phyloP scores from a whole-genome alignment of 1,140 invertebrate species.

The Dreissena polymorpha region DNA sequence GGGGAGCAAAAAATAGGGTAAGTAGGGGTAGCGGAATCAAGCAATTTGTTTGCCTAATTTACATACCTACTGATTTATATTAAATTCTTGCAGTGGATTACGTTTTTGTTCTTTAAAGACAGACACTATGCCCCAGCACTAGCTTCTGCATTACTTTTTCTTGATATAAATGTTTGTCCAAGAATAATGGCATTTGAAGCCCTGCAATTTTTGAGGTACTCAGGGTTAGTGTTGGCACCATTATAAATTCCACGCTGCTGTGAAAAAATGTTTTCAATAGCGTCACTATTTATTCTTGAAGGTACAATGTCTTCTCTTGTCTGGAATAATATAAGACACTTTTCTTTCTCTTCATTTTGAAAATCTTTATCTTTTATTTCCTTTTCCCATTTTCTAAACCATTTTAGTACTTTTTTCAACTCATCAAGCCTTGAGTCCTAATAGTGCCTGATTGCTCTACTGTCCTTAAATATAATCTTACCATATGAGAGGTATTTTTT shows the following conservation, averaged over 20 bases:
- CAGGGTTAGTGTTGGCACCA: constrained; percentile 49
- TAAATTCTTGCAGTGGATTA: too few relatives aligned
- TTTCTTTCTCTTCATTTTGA: constrained; percentile 28
- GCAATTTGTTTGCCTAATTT: too few relatives aligned
- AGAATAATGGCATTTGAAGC: too few relatives aligned
- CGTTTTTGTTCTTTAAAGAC: too few relatives aligned
- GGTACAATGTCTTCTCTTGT: constrained; percentile 41
- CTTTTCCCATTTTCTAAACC: constrained; percentile 36
- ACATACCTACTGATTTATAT: too few relatives aligned
- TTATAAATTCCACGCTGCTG: constrained; percentile 47
- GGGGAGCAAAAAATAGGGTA: too few relatives aligned
- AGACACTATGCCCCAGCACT: too few relatives aligned
- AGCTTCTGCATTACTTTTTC: constrained; percentile 37
- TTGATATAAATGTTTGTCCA: constrained; percentile 42
- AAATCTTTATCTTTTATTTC: background rate
- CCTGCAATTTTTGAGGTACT: constrained; percentile 21
- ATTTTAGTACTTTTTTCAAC: background rate
- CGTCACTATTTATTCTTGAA: constrained; percentile 22
- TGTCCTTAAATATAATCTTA: constrained; percentile 34
- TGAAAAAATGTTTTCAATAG: constrained; percentile 38
- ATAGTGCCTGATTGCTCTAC: background rate
- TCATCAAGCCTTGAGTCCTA: constrained; percentile 5
- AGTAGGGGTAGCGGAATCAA: too few relatives aligned
- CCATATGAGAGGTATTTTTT: constrained; percentile 6
- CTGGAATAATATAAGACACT: constrained; percentile 41